Evolutionary conservation across 2,888 invertebrate genomes (phyloP).

Genomic region (Helicoverpa assulta): DNA sequence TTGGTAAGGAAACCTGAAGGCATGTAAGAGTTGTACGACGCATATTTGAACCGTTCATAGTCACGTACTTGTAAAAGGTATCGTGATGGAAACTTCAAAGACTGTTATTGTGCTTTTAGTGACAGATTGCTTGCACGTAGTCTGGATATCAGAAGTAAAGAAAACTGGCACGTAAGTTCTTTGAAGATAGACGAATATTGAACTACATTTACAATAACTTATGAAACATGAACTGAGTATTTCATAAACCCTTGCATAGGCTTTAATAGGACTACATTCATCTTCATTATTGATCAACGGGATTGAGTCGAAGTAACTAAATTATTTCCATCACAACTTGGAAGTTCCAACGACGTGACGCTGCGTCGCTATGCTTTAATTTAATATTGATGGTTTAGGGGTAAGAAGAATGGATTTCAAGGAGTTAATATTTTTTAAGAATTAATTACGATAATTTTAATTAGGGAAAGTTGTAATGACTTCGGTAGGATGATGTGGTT

Average conservation of each 20-base stretch:
- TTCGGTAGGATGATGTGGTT: too few relatives aligned
- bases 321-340: slow-evolving; percentile 31
- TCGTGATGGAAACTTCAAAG: slow-evolving; percentile 42
- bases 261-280: slow-evolving; percentile 11
- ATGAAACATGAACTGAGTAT: slow-evolving; percentile 14
- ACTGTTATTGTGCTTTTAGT: slow-evolving; percentile 39
- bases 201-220: slow-evolving; percentile 14
- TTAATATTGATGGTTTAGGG: slow-evolving; percentile 15
- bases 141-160: neutral
- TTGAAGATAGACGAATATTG: slow-evolving; percentile 25
- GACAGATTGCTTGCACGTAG: slow-evolving; percentile 49
- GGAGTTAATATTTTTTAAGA: slow-evolving; percentile 7
- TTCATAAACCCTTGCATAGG: neutral
- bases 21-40: slow-evolving; percentile 25
- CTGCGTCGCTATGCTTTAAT: slow-evolving; percentile 24
- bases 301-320: slow-evolving; percentile 31
- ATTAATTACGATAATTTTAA: too few relatives aligned
- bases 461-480: too few relatives aligned
- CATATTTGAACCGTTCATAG: slow-evolving; percentile 48
- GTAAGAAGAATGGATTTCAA: slow-evolving; percentile 19
- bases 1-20: slow-evolving; percentile 23
- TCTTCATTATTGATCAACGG: slow-evolving; percentile 36
- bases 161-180: slow-evolving; percentile 17
- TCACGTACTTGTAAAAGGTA: slow-evolving; percentile 51
- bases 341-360: slow-evolving; percentile 29